Evolutionary conservation across 2,113 vertebrate species (phyloP).

Genomic region (Tragelaphus imberbis): DNA sequence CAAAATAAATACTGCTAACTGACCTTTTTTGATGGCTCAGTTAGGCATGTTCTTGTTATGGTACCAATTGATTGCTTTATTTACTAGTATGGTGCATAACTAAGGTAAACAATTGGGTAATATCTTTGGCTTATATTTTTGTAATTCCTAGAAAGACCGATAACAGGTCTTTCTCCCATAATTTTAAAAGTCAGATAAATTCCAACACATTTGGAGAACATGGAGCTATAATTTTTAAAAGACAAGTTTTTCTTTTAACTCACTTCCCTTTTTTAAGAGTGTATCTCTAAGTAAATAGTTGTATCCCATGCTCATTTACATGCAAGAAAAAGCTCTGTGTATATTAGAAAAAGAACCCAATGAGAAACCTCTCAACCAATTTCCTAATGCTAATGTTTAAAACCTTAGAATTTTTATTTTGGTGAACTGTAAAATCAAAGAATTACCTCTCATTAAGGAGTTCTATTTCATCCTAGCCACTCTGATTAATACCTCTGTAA

Average conservation of each 20-base stretch:
- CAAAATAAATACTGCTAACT: constrained; percentile 61
- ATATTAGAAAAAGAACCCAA: background rate
- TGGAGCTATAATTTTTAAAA: constrained; percentile 46
- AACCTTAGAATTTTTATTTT: background rate
- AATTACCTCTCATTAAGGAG: background rate
- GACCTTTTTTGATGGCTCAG: constrained; percentile 49
- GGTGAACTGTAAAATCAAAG: background rate
- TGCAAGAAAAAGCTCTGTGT: background rate
- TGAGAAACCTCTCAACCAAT: background rate
- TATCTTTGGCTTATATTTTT: background rate
- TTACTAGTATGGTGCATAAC: background rate
- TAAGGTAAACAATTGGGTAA: constrained; percentile 16
- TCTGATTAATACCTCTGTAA: background rate
- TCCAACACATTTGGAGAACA: constrained; percentile 52
- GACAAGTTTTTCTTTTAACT: background rate
- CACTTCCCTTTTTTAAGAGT: background rate
- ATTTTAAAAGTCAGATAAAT: constrained; percentile 31
- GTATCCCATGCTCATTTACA: background rate
- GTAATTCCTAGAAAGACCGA: background rate
- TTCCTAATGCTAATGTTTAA: background rate
- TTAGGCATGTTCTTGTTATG: constrained; percentile 27
- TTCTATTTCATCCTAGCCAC: background rate
- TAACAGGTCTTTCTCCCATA: constrained; percentile 17
- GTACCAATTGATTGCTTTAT: background rate
- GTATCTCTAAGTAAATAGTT: background rate